Percentiles rank a stretch among this genome's conserved stretches.
These are phyloP conservation scores for Arge pagana DNA, from an alignment of 2,888 invertebrate genomes.

Conservation along the genomic window DNA sequence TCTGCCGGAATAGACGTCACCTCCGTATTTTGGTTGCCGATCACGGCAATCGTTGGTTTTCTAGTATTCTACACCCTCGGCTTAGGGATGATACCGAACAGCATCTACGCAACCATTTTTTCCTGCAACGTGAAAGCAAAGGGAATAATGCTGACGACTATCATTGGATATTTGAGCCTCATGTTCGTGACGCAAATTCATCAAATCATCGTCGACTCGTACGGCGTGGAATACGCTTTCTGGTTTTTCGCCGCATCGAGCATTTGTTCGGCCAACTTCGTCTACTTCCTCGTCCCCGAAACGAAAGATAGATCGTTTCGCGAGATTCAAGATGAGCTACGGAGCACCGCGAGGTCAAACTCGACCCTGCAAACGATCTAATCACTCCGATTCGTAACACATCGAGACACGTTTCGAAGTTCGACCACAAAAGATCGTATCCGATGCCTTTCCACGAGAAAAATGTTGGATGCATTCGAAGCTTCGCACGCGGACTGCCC, in stretches of 20 bases:
- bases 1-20: background rate
- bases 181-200: constrained; percentile 23
- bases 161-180: constrained; percentile 22
- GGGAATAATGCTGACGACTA: constrained; percentile 23
- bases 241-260: constrained; percentile 22
- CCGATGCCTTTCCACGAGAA: too few relatives aligned
- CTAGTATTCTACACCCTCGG: constrained; percentile 19
- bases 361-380: too few relatives aligned
- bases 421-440: too few relatives aligned
- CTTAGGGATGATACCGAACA: constrained; percentile 22
- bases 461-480: too few relatives aligned
- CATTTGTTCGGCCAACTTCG: background rate
- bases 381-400: too few relatives aligned
- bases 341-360: background rate
- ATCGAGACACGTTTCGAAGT: too few relatives aligned
- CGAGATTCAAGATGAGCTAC: constrained; percentile 29
- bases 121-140: constrained; percentile 29
- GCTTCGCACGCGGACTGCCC: too few relatives aligned
- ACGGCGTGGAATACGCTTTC: constrained; percentile 27
- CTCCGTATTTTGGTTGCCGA: constrained; percentile 9
- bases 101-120: constrained; percentile 33
- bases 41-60: constrained; percentile 11
- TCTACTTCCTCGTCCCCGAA: constrained; percentile 31
- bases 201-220: constrained; percentile 8
- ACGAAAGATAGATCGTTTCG: constrained; percentile 32